Evolutionary conservation across 2,888 invertebrate genomes (phyloP).

Genomic region (Agrochola litura): DNA sequence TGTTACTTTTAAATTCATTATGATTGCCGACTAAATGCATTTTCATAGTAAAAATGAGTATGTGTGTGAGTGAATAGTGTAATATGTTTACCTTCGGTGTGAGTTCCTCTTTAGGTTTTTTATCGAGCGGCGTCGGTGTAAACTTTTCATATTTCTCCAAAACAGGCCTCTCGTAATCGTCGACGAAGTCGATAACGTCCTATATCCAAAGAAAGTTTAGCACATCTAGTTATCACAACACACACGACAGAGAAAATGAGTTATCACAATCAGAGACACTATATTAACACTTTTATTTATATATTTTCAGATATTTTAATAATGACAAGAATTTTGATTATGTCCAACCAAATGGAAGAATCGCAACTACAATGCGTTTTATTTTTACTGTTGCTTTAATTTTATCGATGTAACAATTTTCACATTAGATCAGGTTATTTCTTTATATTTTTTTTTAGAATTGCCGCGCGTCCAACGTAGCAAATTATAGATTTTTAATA

Average conservation of each 20-base stretch:
- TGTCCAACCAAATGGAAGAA: slow-evolving; percentile 42
- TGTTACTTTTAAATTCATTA: slow-evolving; percentile 52
- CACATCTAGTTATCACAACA: slow-evolving; percentile 81
- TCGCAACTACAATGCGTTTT: background rate
- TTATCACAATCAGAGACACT: slow-evolving; percentile 60
- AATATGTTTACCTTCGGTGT: slow-evolving; percentile 86
- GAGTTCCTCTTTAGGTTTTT: slow-evolving; percentile 87
- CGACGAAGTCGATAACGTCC: slow-evolving; percentile 89
- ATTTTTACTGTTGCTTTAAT: background rate
- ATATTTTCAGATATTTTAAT: slow-evolving; percentile 16
- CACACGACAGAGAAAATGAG: slow-evolving; percentile 72
- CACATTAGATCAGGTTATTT: no score
- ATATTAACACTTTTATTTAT: slow-evolving; percentile 43
- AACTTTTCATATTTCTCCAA: slow-evolving; percentile 93
- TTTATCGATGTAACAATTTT: background rate
- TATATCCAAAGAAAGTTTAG: slow-evolving; percentile 85
- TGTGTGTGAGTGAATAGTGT: slow-evolving; percentile 69
- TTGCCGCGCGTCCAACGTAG: background rate
- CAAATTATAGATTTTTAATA: background rate
- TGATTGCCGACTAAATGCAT: slow-evolving; percentile 1
- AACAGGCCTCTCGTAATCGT: slow-evolving; percentile 94
- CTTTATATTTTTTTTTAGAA: background rate
- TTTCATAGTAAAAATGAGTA: background rate
- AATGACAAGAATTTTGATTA: slow-evolving; percentile 11
- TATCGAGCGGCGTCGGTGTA: slow-evolving; percentile 89